Evolutionary conservation across 2,113 vertebrate genomes (phyloP).

Genomic region (Mionectes macconnelli): DNA sequence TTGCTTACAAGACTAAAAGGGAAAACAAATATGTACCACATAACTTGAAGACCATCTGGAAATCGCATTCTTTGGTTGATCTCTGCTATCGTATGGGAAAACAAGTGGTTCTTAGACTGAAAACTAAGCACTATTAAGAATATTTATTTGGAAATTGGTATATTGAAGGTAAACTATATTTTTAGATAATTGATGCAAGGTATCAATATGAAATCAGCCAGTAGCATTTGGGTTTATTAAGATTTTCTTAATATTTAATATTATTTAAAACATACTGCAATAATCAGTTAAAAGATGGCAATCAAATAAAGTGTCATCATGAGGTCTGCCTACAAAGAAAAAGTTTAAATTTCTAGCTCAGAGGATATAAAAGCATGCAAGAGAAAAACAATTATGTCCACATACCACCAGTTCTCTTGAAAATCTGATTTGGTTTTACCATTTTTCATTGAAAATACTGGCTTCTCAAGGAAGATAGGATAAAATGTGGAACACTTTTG

Average conservation of each 20-base stretch:
- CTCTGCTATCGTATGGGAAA: neutral
- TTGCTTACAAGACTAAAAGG: neutral
- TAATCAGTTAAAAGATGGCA: neutral
- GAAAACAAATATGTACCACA: neutral
- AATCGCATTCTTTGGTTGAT: neutral
- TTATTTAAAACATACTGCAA: neutral
- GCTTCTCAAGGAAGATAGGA: neutral
- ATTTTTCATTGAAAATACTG: neutral
- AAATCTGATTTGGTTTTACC: neutral
- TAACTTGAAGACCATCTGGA: neutral
- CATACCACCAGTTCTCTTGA: neutral
- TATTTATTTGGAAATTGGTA: neutral
- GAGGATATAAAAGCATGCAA: neutral
- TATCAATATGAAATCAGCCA: neutral
- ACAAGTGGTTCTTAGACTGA: neutral
- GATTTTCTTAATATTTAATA: neutral
- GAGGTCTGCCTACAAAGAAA: neutral
- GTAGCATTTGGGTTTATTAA: neutral
- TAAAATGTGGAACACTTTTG: neutral
- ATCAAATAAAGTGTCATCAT: neutral
- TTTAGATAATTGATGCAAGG: neutral
- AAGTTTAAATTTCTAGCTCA: neutral
- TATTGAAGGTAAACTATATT: neutral
- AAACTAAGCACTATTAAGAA: neutral
- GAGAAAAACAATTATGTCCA: neutral